Percentiles rank a stretch among this genome's conserved stretches.
Evolutionary conservation across 2,888 invertebrate genomes (phyloP).

Genomic region (Mellilla xanthometata): DNA sequence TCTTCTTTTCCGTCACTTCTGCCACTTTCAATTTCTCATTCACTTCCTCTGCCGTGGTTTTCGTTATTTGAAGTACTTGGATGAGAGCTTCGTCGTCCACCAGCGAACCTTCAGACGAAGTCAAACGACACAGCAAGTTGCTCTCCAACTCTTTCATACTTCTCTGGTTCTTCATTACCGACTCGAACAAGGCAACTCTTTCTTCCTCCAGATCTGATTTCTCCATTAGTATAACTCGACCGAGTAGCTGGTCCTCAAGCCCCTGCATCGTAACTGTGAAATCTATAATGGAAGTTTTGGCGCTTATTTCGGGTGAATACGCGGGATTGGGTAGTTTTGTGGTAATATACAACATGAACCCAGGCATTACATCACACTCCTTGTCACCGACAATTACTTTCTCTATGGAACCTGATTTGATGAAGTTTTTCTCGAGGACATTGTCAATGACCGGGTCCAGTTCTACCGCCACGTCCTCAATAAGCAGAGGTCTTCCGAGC

Average conservation of each 20-base stretch:
- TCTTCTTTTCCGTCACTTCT: constrained; percentile 96
- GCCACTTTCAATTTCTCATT: constrained; percentile 96
- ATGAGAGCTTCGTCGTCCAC: constrained; percentile 98
- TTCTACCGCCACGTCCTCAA: constrained; percentile 97
- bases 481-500: constrained; percentile 92
- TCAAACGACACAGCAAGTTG: constrained; percentile 94
- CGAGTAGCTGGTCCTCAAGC: constrained; percentile 96
- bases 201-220: constrained; percentile 98
- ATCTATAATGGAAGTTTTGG: constrained; percentile 98
- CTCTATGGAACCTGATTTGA: constrained; percentile 97
- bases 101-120: constrained; percentile 95
- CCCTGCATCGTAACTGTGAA: constrained; percentile 99
- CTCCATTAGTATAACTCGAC: constrained; percentile 97
- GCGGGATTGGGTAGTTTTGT: constrained; percentile 98
- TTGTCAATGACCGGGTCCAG: constrained; percentile 98
- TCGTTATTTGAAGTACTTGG: constrained; percentile 92
- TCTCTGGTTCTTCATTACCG: constrained; percentile 97
- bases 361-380: constrained; percentile 98
- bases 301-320: constrained; percentile 98
- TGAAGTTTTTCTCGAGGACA: constrained; percentile 98
- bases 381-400: constrained; percentile 98
- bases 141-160: constrained; percentile 98
- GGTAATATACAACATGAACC: constrained; percentile 97
- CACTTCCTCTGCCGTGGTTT: constrained; percentile 96
- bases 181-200: constrained; percentile 95